A percentile compares a stretch with the other conserved stretches of the same genome.
Evolutionary conservation across 2,113 vertebrate species (phyloP).

Genomic region (Sorex araneus): DNA sequence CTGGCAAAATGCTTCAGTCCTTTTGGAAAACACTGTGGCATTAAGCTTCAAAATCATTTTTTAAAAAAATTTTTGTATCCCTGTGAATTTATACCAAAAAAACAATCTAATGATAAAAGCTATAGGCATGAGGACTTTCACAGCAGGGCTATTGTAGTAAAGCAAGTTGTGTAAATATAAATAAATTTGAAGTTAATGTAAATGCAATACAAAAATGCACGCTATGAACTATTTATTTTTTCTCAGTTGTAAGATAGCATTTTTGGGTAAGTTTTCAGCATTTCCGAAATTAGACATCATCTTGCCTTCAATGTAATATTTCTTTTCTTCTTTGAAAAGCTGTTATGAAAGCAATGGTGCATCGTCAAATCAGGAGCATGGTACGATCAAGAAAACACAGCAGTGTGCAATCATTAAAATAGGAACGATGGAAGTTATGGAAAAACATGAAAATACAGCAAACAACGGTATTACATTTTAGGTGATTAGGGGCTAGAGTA

Average conservation of each 20-base stretch:
- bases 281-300: constrained; percentile 44
- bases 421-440: constrained; percentile 1
- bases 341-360: constrained; percentile 52
- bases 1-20: not conserved
- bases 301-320: not conserved
- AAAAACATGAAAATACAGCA: constrained; percentile 49
- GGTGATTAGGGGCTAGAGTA: not conserved
- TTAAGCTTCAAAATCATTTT: not conserved
- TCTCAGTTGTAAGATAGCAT: constrained; percentile 16
- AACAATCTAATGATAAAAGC: constrained; percentile 51
- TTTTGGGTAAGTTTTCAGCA: constrained; percentile 61
- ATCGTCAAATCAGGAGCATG: constrained; percentile 57
- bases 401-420: constrained; percentile 38
- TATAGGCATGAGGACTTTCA: constrained; percentile 6
- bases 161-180: constrained; percentile 49
- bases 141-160: constrained; percentile 22
- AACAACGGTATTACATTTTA: not conserved
- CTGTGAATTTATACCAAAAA: constrained; percentile 51
- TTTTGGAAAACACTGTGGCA: constrained; percentile 49
- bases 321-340: constrained; percentile 45
- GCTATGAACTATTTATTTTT: constrained; percentile 29
- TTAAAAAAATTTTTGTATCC: not conserved
- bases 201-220: constrained; percentile 41
- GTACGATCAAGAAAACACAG: constrained; percentile 41
- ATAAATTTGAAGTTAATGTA: constrained; percentile 28